phyloP scores from a whole-genome alignment of 2,113 vertebrate genomes.

The Lophotis ruficrista region DNA sequence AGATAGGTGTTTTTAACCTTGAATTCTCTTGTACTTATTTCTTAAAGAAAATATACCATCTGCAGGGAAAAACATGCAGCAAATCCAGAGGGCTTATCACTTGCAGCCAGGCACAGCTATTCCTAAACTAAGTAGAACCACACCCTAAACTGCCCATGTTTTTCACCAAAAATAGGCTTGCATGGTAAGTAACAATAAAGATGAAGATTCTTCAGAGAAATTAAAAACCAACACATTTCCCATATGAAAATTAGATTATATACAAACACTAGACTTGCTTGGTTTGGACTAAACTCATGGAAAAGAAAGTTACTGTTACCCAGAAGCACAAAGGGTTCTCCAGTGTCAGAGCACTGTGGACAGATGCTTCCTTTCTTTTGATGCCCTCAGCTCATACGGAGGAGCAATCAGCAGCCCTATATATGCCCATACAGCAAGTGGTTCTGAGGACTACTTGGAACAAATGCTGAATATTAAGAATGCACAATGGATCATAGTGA shows the following conservation, averaged over 20 bases:
- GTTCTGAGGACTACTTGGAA: background rate
- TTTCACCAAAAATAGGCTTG: conserved; percentile 18
- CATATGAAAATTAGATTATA: background rate
- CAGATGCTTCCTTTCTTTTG: background rate
- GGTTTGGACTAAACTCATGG: background rate
- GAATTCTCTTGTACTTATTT: conserved; percentile 4
- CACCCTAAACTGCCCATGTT: conserved; percentile 48
- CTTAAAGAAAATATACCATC: conserved; percentile 31
- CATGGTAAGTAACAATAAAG: background rate
- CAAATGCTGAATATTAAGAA: background rate
- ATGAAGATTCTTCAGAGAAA: background rate
- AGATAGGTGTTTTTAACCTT: background rate
- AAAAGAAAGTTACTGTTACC: background rate
- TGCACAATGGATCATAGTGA: background rate
- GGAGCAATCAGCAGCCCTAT: background rate
- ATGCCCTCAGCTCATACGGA: background rate
- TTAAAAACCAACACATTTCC: background rate
- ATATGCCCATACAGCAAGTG: background rate
- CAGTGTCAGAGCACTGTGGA: background rate
- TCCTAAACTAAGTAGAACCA: conserved; percentile 27
- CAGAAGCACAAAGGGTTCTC: background rate
- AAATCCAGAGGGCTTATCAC: conserved; percentile 46
- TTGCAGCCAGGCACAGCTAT: conserved; percentile 1
- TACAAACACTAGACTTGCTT: background rate
- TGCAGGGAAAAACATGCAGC: background rate